Conservation (phyloP, 2,888 invertebrate genomes). For the Gibbula magus region DNA sequence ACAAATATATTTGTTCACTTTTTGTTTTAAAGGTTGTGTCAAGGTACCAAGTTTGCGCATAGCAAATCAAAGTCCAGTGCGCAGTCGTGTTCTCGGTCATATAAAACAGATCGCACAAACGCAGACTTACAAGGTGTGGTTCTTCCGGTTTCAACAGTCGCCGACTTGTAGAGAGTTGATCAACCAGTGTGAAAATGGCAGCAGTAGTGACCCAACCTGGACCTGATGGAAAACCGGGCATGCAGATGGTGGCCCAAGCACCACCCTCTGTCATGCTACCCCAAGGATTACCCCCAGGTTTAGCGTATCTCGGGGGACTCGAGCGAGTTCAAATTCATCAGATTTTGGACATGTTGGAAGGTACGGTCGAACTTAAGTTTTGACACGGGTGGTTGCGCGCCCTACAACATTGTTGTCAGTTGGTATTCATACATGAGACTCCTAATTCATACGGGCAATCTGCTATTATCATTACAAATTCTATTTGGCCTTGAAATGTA, state of each 20-base stretch:
- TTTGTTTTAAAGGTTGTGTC: too few relatives aligned
- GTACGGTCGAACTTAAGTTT: slow-evolving; percentile 41
- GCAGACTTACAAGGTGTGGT: not conserved
- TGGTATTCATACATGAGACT: too few relatives aligned
- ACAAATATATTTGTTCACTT: too few relatives aligned
- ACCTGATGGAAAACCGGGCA: not conserved
- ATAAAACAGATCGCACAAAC: too few relatives aligned
- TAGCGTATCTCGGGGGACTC: slow-evolving; percentile 57
- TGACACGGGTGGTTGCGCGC: too few relatives aligned
- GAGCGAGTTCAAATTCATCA: slow-evolving; percentile 62
- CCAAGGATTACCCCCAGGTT: slow-evolving; percentile 59
- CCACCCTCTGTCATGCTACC: slow-evolving; percentile 41
- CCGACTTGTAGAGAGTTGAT: not conserved
- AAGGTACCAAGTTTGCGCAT: too few relatives aligned
- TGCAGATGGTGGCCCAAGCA: slow-evolving; percentile 33
- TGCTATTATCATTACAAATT: too few relatives aligned
- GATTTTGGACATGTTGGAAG: slow-evolving; percentile 61
- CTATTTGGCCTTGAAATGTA: too few relatives aligned
- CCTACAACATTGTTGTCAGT: too few relatives aligned
- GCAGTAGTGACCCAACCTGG: not conserved
- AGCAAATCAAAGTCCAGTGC: too few relatives aligned
- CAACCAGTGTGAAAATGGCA: not conserved
- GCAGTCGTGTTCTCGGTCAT: too few relatives aligned
- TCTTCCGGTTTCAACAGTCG: not conserved
- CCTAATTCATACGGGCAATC: too few relatives aligned